Evolutionary conservation across 2,113 vertebrate species (phyloP).

Genomic region (Muscicapa adusta): DNA sequence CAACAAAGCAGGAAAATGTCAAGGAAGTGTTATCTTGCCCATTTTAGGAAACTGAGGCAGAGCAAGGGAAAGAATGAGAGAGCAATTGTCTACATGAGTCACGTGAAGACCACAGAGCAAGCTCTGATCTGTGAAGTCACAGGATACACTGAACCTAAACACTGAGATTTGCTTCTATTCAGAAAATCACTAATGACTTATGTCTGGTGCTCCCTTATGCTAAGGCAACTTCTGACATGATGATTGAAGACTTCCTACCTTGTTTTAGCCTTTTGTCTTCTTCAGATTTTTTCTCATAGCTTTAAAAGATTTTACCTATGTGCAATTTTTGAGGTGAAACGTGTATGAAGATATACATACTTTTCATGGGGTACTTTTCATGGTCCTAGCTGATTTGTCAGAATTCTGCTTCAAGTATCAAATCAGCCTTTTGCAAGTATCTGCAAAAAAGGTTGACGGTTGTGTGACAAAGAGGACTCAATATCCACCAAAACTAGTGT

Average conservation of each 20-base stretch:
- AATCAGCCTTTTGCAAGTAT: neutral
- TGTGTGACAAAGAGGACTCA: neutral
- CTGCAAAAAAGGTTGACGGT: neutral
- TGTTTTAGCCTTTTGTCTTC: neutral
- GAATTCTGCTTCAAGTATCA: neutral
- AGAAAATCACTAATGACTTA: neutral
- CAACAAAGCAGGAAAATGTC: neutral
- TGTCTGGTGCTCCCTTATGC: neutral
- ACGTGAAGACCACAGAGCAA: neutral
- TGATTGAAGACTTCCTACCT: neutral
- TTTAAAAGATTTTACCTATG: neutral
- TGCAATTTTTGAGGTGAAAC: neutral
- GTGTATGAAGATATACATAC: neutral
- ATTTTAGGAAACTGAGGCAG: neutral
- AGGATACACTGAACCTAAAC: neutral
- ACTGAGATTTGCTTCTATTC: neutral
- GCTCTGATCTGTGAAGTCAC: neutral
- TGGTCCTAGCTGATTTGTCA: neutral
- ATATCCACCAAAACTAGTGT: neutral
- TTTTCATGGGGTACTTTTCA: neutral
- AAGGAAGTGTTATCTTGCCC: neutral
- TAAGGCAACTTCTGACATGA: neutral
- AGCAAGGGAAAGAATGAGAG: neutral
- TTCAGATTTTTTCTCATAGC: neutral
- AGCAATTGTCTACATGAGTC: neutral